Base-by-base conservation (phyloP, 2,888 invertebrate genomes). In the Gastrophysa polygoni region DNA sequence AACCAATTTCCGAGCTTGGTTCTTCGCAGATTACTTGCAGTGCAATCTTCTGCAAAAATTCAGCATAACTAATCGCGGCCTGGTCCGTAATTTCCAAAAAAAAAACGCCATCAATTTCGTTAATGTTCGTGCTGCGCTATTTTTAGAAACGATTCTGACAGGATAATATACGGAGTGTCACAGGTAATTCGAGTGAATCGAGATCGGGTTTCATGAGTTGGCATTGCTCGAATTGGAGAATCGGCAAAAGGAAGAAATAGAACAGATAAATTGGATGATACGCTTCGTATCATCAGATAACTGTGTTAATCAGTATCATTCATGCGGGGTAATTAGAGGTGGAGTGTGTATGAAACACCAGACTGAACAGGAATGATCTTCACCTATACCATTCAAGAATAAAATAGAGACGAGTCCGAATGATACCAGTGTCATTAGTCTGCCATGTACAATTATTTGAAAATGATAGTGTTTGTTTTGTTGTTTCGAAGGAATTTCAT, bases 91-190 rank as follows among this genome's bases (percentile, higher is more conserved):
- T 38, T 38, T 38, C 38, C 14, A 38, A 38, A 38, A 38, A 38
- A 38, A 38, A 38, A 38, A 38, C 38, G 38, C 38, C 38, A 38
- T 38, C 38, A 38, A 38, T 38, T 38, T 38, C 38, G 38, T 38
- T 38, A 38, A 38, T 38, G 38, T 38, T 38, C 38, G 14, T 38
- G 38, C 38, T n/a, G 10, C 38, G 38, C 38, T 38, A 38, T 38
- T 38, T 38, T 38, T 38, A 38, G 38, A 38, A 38, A n/a, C 38
- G 38, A 38, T 38, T 38, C 38, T 38, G 38, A 38, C 38, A 38
- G 38, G 38, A 38, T 38, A 38, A 38, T 38, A 11, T 38, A 38
- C n/a, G 38, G 38, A 38, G 38, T 38, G 38, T 38, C 38, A 38
- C 38, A 38, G 38, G 38, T 38, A 38, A 38, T 38, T 38, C 38